Evolutionary conservation across 2,797 vertebrate genomes (phyloP), one percentile per base, ranked within the genome.

Genomic region (Parauchenoglanis punctatus): DNA sequence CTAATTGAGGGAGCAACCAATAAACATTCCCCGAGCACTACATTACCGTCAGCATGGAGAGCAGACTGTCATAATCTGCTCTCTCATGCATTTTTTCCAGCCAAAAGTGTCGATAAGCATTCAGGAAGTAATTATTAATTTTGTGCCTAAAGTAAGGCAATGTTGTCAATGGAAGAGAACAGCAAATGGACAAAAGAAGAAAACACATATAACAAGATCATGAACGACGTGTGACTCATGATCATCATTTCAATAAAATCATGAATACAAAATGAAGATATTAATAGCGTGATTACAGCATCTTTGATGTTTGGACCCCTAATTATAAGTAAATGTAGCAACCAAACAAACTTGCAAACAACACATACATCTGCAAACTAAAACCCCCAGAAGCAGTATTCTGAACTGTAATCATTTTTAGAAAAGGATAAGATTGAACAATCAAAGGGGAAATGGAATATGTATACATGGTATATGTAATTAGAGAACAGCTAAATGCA

Each of bases 81-180:
- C 97, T 97, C 97, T 97, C 97, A 96, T 97, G 97, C 97, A 98
- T 97, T 95, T 97, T 97, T 96, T 96, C 97, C 97, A 99, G 97
- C 98, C 98, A 99, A 95, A 97, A 95, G 95, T 94, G 97, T 97
- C 96, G 96, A 95, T 97, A 99, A 96, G 97, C 95, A 95, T 95
- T 98, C 97, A 99, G 97, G 97, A 98, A 98, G 97, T 97, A 98
- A 99, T 97, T 98, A 96, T 97, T 99, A 97, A 96, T 99, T 99
- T 95, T 98, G 97, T 99, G 97, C 98, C 98, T 99, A 95, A 96
- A 96, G 96, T 96, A 97, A 95, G 95, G 97, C 94, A 97, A 93
- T 94, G 93, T 95, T 95, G 95, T 95, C 93, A 95, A 94, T 96
- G 93, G 94, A 75, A 67, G 76, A 88, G 58, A 86, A 84, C 25